Percentiles rank a stretch among this genome's conserved stretches.
Conservation (phyloP, 1,140 invertebrate species). For the Acromyrmex charruanus region DNA sequence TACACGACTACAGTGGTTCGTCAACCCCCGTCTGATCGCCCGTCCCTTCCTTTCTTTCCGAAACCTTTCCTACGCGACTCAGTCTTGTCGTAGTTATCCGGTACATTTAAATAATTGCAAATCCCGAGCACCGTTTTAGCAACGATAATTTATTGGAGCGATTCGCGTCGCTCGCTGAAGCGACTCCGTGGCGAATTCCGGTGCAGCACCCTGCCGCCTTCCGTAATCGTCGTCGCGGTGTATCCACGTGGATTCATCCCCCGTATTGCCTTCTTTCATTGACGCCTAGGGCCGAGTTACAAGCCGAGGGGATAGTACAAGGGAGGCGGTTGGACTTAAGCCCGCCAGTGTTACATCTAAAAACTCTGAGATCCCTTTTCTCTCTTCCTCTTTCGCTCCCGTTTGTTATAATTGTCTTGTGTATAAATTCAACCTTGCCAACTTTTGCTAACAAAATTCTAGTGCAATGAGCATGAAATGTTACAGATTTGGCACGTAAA, state of each 20-base stretch:
- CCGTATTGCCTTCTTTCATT: conserved; percentile 70
- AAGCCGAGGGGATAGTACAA: conserved; percentile 42
- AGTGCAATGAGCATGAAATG: not conserved
- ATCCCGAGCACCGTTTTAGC: conserved; percentile 78
- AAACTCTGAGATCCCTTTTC: conserved; percentile 36
- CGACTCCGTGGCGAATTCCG: conserved; percentile 78
- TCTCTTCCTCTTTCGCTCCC: conserved; percentile 46
- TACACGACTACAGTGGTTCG: conserved; percentile 18
- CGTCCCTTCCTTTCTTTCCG: not conserved
- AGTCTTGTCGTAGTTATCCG: conserved; percentile 72
- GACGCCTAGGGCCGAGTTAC: conserved; percentile 48
- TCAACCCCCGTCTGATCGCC: conserved; percentile 28
- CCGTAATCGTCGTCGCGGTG: conserved; percentile 66
- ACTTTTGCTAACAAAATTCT: conserved; percentile 16
- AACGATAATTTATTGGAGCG: conserved; percentile 82
- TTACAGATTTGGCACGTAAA: not conserved
- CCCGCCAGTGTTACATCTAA: conserved; percentile 68
- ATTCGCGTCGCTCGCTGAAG: conserved; percentile 75
- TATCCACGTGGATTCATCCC: conserved; percentile 69
- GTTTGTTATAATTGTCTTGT: conserved; percentile 74
- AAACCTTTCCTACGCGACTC: conserved; percentile 23
- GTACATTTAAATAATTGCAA: conserved; percentile 84
- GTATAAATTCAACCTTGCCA: conserved; percentile 44
- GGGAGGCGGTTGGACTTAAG: conserved; percentile 65
- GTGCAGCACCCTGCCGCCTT: conserved; percentile 32